Percentiles rank a stretch among this genome's conserved stretches.
Conservation (phyloP, 2,113 vertebrate species). For the Coreoperca whiteheadi region DNA sequence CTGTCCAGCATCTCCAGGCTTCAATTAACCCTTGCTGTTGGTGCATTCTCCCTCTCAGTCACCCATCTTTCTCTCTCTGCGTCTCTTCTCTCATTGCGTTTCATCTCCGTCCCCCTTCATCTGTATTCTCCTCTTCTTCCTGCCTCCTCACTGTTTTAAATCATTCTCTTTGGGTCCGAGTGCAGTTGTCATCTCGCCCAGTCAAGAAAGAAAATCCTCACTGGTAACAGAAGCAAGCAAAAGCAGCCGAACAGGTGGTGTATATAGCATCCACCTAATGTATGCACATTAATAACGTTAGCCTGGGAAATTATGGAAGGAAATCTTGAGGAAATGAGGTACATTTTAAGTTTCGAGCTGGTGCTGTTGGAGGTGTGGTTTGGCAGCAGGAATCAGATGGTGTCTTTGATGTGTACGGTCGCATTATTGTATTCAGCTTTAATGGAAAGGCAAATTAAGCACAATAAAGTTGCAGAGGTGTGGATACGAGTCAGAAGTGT, state of each 20-base stretch:
- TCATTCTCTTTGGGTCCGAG: slow-evolving; percentile 34
- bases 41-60: slow-evolving; percentile 54
- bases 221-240: slow-evolving; percentile 9
- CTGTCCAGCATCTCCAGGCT: slow-evolving; percentile 73
- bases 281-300: slow-evolving; percentile 41
- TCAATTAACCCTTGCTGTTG: slow-evolving; percentile 80
- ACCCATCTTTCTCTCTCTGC: slow-evolving; percentile 57
- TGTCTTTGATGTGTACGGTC: slow-evolving; percentile 5
- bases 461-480: neutral
- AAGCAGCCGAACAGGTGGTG: slow-evolving; percentile 39
- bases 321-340: slow-evolving; percentile 1
- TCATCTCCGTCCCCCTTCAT: slow-evolving; percentile 47
- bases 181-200: slow-evolving; percentile 21
- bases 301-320: slow-evolving; percentile 31
- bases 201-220: slow-evolving; percentile 21
- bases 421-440: slow-evolving; percentile 9
- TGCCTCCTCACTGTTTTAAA: slow-evolving; percentile 43
- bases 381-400: slow-evolving; percentile 5
- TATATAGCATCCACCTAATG: slow-evolving; percentile 17
- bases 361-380: neutral
- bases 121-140: slow-evolving; percentile 43
- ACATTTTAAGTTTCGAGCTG: slow-evolving; percentile 42
- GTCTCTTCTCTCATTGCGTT: slow-evolving; percentile 45
- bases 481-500: slow-evolving; percentile 2
- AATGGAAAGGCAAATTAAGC: slow-evolving; percentile 5